Evolutionary conservation across 2,113 vertebrate species (phyloP).

Genomic region (Microcebus griseorufus): DNA sequence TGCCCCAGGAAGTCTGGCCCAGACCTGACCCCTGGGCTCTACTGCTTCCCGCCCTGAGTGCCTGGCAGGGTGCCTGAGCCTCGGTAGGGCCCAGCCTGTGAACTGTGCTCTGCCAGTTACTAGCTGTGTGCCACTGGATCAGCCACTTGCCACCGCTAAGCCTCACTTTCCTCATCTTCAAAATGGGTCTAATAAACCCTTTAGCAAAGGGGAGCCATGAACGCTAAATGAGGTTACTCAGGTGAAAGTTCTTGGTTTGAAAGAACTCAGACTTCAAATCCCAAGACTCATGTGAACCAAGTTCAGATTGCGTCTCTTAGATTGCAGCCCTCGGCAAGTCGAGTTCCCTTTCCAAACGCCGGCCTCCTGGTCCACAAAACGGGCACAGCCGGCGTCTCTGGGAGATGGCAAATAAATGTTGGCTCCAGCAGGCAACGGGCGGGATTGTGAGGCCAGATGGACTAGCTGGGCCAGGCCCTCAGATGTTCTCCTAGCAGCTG

Average conservation of each 20-base stretch:
- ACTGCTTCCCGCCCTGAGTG: too few species aligned
- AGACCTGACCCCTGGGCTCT: background rate
- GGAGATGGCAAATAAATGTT: background rate
- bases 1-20: background rate
- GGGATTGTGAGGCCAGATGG: background rate
- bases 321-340: accelerated
- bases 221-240: background rate
- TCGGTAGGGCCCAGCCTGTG: background rate
- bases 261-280: background rate
- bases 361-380: background rate
- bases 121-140: background rate
- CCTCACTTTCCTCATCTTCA: background rate
- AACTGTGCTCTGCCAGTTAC: background rate
- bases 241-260: background rate
- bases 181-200: background rate
- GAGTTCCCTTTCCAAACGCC: background rate
- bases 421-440: background rate
- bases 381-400: background rate
- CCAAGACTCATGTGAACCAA: background rate
- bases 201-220: background rate
- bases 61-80: background rate
- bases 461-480: background rate
- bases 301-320: background rate
- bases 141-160: too few species aligned
- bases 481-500: background rate